phyloP scores from a whole-genome alignment of 2,113 vertebrate genomes.

The Gnathochromis pfefferi region DNA sequence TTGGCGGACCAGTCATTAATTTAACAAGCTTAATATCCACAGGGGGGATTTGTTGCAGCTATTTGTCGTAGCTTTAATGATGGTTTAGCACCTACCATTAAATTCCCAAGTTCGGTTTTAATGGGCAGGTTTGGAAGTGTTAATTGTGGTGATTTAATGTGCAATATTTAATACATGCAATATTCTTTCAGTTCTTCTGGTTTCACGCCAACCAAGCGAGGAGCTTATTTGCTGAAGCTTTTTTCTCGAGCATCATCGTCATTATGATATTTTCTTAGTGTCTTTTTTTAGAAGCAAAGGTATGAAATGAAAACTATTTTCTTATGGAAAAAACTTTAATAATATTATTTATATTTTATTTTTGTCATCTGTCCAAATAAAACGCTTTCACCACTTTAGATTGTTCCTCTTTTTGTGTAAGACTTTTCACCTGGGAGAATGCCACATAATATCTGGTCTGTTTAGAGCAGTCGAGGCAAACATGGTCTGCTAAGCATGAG shows the following conservation, averaged over 20 bases:
- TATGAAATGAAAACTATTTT: conserved; percentile 64
- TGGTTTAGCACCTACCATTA: neutral
- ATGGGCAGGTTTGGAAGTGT: conserved; percentile 18
- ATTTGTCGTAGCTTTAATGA: neutral
- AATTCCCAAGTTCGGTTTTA: conserved; percentile 1
- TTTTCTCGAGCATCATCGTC: neutral
- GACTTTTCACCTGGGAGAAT: neutral
- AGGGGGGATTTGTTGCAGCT: neutral
- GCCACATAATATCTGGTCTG: neutral
- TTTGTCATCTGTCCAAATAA: conserved; percentile 62
- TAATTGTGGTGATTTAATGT: conserved; percentile 71
- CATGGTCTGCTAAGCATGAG: neutral
- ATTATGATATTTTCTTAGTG: neutral
- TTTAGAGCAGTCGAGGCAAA: neutral
- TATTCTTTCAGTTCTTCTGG: neutral
- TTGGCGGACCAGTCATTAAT: neutral
- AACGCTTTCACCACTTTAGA: conserved; percentile 11
- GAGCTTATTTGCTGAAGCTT: conserved; percentile 9
- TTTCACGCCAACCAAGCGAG: neutral
- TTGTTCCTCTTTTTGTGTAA: neutral
- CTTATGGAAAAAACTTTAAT: conserved; percentile 48
- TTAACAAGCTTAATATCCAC: neutral
- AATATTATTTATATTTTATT: conserved; percentile 72
- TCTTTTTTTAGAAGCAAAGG: conserved; percentile 24
- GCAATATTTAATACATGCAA: conserved; percentile 75